A percentile compares a stretch with the other conserved stretches of the same genome.
phyloP scores from a whole-genome alignment of 2,113 vertebrate genomes.

The Xyrauchen texanus region DNA sequence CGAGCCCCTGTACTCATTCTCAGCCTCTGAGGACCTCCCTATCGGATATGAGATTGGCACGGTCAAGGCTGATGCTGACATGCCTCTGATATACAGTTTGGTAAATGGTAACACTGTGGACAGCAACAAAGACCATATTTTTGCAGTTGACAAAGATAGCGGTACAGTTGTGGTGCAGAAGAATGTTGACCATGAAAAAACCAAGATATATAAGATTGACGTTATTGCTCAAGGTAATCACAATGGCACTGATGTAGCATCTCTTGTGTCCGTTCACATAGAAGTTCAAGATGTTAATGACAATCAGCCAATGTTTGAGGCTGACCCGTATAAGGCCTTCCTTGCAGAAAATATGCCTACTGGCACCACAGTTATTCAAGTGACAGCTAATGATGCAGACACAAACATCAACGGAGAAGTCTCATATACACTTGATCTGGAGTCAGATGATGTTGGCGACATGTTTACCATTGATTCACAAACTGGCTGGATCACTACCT shows the following conservation, averaged over 20 bases:
- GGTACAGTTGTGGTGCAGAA: conserved; percentile 87
- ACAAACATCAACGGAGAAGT: conserved; percentile 87
- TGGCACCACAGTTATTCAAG: conserved; percentile 93
- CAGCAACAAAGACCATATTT: conserved; percentile 89
- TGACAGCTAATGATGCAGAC: conserved; percentile 94
- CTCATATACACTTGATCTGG: conserved; percentile 82
- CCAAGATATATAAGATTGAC: conserved; percentile 94
- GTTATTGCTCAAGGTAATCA: conserved; percentile 88
- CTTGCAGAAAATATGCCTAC: conserved; percentile 92
- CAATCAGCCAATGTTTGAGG: conserved; percentile 91
- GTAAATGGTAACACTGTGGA: conserved; percentile 92
- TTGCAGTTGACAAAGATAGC: conserved; percentile 84
- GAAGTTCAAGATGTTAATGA: conserved; percentile 96
- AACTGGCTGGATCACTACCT: conserved; percentile 89
- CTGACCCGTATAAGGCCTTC: conserved; percentile 89
- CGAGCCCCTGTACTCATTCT: conserved; percentile 92
- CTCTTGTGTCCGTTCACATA: conserved; percentile 89
- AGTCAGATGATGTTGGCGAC: conserved; percentile 69
- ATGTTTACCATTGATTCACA: conserved; percentile 87
- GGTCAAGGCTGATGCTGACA: conserved; percentile 84
- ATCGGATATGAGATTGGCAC: conserved; percentile 89
- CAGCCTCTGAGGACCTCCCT: conserved; percentile 87
- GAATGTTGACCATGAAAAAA: conserved; percentile 89
- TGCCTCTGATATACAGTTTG: conserved; percentile 92
- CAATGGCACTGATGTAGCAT: conserved; percentile 84